Evolutionary conservation across 2,797 vertebrate species (phyloP).

Genomic region (Scomberomorus guttatus): DNA sequence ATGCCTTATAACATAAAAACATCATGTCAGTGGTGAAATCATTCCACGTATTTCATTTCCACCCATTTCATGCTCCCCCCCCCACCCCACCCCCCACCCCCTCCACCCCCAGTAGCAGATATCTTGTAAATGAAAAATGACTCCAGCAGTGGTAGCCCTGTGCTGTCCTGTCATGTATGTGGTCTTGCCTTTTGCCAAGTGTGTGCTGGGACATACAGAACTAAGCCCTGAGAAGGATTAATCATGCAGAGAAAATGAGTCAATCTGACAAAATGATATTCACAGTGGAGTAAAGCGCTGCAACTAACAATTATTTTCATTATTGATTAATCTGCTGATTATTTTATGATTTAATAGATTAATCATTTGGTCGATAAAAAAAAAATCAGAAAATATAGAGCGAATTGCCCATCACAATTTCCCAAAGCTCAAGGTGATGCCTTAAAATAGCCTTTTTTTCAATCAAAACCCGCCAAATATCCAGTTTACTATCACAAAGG

Average conservation of each 20-base stretch:
- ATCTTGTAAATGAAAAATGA: slow-evolving; percentile 6
- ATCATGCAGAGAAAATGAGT: slow-evolving; percentile 3
- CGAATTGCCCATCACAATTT: neutral
- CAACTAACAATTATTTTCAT: neutral
- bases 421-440: neutral
- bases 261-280: slow-evolving; percentile 5
- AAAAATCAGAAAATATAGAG: too few relatives aligned
- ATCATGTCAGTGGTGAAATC: neutral
- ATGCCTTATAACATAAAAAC: neutral
- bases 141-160: neutral
- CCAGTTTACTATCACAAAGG: too few relatives aligned
- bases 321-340: neutral
- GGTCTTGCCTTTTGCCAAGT: slow-evolving; percentile 6
- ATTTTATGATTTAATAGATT: too few relatives aligned
- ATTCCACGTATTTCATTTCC: neutral
- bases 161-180: slow-evolving; percentile 15
- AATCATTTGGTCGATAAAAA: neutral
- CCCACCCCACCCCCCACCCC: too few relatives aligned
- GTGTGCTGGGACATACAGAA: slow-evolving; percentile 26
- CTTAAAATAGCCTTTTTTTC: too few relatives aligned
- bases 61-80: neutral
- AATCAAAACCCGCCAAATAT: too few relatives aligned
- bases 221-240: slow-evolving; percentile 47
- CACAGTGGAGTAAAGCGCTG: neutral
- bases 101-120: neutral